These are phyloP conservation scores for Xestia c-nigrum DNA, from an alignment of 2,888 invertebrate species.

Conservation along the genomic window DNA sequence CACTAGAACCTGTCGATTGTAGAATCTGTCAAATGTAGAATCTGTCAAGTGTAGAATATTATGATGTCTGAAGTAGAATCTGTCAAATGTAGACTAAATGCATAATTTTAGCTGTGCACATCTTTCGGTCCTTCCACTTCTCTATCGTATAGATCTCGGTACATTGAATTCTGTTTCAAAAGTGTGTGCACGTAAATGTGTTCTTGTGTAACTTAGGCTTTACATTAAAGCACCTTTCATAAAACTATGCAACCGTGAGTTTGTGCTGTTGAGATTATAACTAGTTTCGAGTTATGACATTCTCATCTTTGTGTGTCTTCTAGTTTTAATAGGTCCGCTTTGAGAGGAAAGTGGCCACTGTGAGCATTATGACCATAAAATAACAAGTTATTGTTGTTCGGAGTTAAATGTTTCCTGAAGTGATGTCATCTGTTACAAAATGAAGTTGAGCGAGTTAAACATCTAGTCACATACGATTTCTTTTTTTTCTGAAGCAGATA, in stretches of 20 bases:
- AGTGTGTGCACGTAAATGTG: neutral
- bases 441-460: neutral
- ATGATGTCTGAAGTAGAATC: no score
- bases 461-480: slow-evolving; percentile 1
- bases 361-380: slow-evolving; percentile 23
- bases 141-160: neutral
- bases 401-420: slow-evolving; percentile 42
- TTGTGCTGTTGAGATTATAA: slow-evolving; percentile 12
- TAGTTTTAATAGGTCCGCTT: slow-evolving; percentile 42
- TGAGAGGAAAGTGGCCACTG: slow-evolving; percentile 20
- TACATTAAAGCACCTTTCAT: slow-evolving; percentile 58
- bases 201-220: neutral
- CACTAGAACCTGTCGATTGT: no score
- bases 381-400: slow-evolving; percentile 37
- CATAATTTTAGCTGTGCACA: neutral
- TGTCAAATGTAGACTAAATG: no score
- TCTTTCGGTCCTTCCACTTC: neutral
- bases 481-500: slow-evolving; percentile 4
- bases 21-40: no score
- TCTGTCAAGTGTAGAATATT: no score
- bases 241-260: slow-evolving; percentile 48
- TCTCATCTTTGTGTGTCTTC: slow-evolving; percentile 25
- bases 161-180: neutral
- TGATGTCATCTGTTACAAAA: slow-evolving; percentile 37
- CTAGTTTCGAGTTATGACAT: slow-evolving; percentile 12